Conservation (phyloP, 2,888 invertebrate species). For the Rotaria macrura region DNA sequence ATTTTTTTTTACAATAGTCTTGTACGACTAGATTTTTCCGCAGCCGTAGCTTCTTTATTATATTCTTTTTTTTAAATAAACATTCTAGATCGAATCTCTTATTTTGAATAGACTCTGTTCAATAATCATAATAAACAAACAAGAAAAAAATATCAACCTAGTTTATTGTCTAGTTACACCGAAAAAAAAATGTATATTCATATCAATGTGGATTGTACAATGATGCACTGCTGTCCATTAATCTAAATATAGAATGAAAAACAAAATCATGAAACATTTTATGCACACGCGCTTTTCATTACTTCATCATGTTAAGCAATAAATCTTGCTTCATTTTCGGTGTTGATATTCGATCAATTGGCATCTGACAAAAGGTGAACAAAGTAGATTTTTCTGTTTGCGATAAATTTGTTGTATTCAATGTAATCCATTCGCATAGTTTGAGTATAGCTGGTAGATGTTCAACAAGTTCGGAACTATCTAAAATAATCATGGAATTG, state of each 20-base stretch:
- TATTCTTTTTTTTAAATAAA: not conserved
- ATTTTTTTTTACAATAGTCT: no score
- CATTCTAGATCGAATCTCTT: not conserved
- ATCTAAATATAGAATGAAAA: not conserved
- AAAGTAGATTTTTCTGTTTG: not conserved
- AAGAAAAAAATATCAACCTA: not conserved
- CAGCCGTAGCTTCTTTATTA: no score
- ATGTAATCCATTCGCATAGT: not conserved
- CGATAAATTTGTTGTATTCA: not conserved
- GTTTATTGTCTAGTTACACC: not conserved
- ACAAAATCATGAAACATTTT: not conserved
- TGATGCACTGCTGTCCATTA: not conserved
- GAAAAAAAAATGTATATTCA: not conserved
- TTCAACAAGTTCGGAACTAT: not conserved
- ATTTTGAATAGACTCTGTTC: not conserved
- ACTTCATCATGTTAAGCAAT: not conserved
- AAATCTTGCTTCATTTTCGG: not conserved
- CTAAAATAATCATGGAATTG: not conserved
- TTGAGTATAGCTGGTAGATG: not conserved
- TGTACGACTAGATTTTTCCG: not conserved
- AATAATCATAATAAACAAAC: not conserved
- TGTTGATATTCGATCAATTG: not conserved
- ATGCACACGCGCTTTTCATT: not conserved
- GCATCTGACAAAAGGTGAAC: not conserved
- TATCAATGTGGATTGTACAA: not conserved